Evolutionary conservation across 2,888 invertebrate species (phyloP).

Genomic region (Ormia ochracea): DNA sequence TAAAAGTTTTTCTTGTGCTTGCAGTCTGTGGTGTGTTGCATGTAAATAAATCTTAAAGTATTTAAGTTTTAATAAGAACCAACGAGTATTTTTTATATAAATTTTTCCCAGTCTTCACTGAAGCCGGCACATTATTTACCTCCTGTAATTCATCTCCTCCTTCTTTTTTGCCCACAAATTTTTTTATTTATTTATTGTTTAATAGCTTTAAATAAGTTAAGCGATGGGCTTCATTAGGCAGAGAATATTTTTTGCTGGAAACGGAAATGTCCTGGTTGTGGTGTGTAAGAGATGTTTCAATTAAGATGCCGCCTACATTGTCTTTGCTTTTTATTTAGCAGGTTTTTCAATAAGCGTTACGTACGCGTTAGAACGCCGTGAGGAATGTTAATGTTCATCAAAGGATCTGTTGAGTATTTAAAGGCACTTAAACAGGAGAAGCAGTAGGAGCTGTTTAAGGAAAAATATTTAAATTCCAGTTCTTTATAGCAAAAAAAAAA

Average conservation of each 20-base stretch:
- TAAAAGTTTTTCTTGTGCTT: slow-evolving; percentile 37
- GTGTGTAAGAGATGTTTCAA: too few species aligned
- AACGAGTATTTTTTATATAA: not conserved
- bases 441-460: too few species aligned
- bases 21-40: not conserved
- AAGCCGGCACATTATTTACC: slow-evolving; percentile 15
- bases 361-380: too few species aligned
- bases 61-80: slow-evolving; percentile 38
- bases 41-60: slow-evolving; percentile 39
- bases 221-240: not conserved
- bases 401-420: too few species aligned
- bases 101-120: too few species aligned
- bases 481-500: too few species aligned
- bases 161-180: not conserved
- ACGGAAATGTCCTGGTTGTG: not conserved
- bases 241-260: not conserved
- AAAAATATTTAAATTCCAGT: too few species aligned
- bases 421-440: too few species aligned
- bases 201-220: not conserved
- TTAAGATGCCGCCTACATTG: too few species aligned
- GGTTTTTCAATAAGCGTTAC: too few species aligned
- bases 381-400: too few species aligned
- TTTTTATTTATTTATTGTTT: not conserved
- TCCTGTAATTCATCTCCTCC: not conserved
- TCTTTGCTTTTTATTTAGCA: too few species aligned